These are phyloP conservation scores for Globodera rostochiensis DNA, from an alignment of 1,140 invertebrate genomes.

Conservation along the genomic window DNA sequence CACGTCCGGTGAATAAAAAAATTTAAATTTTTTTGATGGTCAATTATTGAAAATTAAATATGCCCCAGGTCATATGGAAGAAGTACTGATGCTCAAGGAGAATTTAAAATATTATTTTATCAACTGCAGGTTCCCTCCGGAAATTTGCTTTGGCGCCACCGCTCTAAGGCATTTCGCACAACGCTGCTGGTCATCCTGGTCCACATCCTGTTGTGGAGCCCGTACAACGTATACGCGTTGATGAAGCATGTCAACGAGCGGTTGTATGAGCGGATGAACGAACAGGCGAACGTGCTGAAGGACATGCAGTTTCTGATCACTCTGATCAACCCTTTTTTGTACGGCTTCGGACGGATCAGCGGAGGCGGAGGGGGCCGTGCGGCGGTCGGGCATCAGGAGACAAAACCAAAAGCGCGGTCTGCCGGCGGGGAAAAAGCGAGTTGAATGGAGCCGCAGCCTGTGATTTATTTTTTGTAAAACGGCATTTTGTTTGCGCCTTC, in stretches of 20 bases:
- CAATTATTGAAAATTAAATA: no score
- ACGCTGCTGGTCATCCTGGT: conserved; percentile 58
- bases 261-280: conserved; percentile 46
- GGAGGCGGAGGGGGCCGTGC: not conserved
- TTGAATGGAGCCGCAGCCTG: no score
- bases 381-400: not conserved
- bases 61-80: no score
- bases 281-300: conserved; percentile 60
- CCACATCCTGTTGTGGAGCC: conserved; percentile 61
- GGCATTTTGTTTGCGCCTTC: no score
- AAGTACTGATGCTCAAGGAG: no score
- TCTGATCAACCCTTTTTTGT: conserved; percentile 63
- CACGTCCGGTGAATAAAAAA: not conserved
- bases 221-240: conserved; percentile 60
- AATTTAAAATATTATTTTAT: not conserved
- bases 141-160: conserved; percentile 56
- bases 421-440: not conserved
- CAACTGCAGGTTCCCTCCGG: conserved; percentile 1
- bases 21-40: no score
- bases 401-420: not conserved
- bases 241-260: conserved; percentile 55
- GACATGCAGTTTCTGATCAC: conserved; percentile 63
- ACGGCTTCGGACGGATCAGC: conserved; percentile 46
- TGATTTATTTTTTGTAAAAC: no score
- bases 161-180: conserved; percentile 56